Evolutionary conservation across 2,888 invertebrate genomes (phyloP).

Genomic region (Hypsopygia costalis): DNA sequence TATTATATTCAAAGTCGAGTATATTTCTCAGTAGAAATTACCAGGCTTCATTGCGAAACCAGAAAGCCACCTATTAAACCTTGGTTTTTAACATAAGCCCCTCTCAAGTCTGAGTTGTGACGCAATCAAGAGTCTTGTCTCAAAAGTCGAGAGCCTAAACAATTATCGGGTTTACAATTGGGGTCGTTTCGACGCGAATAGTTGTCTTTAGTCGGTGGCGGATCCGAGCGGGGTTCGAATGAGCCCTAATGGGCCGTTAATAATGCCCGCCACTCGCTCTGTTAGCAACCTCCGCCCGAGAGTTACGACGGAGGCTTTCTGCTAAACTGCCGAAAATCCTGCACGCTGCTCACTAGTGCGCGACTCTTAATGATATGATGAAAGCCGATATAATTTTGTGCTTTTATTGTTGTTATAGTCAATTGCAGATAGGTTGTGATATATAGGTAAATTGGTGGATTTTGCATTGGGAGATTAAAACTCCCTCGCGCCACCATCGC

Average conservation of each 20-base stretch:
- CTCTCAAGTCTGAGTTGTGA: not conserved
- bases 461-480: no score
- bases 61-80: no score
- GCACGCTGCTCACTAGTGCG: slow-evolving; percentile 35
- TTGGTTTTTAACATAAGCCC: not conserved
- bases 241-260: slow-evolving; percentile 69
- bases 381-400: no score
- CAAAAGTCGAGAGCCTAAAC: slow-evolving; percentile 20
- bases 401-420: no score
- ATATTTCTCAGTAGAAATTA: no score
- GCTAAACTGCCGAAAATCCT: slow-evolving; percentile 56
- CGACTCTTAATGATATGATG: slow-evolving; percentile 42
- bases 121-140: slow-evolving; percentile 3
- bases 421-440: no score
- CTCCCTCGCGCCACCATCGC: no score
- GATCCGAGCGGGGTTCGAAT: slow-evolving; percentile 51
- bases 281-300: slow-evolving; percentile 55
- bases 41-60: no score
- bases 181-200: slow-evolving; percentile 12
- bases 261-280: slow-evolving; percentile 63
- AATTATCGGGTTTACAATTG: slow-evolving; percentile 21
- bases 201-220: slow-evolving; percentile 23
- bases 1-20: no score
- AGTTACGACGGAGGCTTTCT: slow-evolving; percentile 61
- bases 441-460: no score